Base-by-base conservation (phyloP, 2,797 vertebrate species). In the Botia kubotai region DNA sequence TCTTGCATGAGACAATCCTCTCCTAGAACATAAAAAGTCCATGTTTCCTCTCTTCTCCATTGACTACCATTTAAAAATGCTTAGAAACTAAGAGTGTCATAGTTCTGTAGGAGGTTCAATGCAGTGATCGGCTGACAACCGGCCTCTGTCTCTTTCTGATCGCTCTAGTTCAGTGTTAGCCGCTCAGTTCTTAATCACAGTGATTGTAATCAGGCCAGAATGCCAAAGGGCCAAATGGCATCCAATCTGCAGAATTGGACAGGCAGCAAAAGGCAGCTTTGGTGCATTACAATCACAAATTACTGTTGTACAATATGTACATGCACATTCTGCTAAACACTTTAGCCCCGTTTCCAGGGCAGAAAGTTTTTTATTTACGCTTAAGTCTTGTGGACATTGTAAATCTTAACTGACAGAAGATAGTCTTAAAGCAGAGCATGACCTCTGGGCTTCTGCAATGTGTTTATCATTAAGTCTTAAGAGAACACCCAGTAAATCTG, bases 131-230 rank as follows among this genome's bases (percentile, higher is more conserved):
- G 91, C 94, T 11, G 90, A 90, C 65, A 39, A 55, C 68, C 87
- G 79, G 73, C 86, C 81, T 80, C 85, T 91, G 91, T 91, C 78
- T 86, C 94, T 7, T 4, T 82, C 80, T 88, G 82, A 88, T 81
- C 87, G 80, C 85, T 77, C 89, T 85, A 81, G 85, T 94, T 95
- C 92, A 95, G 92, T 95, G 94, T 94, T 96, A 97, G 93, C 93
- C 92, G 91, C 92, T 92, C 94, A 93, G 91, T 93, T 97, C 95
- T 96, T 97, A 97, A 97, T 94, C 93, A 91, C 86, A 91, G 89
- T 93, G 94, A 95, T 95, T 96, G 92, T 97, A 96, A 96, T 97
- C 96, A 97, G 96, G 97, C 96, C 96, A 96, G 95, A 95, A 96
- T 95, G 94, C 93, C 94, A 94, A 96, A 94, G 94, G 96, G 96